Evolutionary conservation across 2,888 invertebrate genomes (phyloP).

Genomic region (Orthosia cruda): DNA sequence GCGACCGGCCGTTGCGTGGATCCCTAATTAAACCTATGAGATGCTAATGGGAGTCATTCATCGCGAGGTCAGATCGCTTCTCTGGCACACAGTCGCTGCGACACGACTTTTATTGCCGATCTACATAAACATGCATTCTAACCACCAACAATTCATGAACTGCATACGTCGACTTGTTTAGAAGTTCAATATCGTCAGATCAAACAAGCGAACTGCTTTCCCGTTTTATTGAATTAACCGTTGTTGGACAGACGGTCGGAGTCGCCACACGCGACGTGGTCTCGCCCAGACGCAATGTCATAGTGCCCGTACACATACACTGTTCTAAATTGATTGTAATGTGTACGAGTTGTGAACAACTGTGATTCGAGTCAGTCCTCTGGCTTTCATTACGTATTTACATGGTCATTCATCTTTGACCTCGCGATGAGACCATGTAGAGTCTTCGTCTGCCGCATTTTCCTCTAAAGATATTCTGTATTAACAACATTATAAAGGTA

Average conservation of each 20-base stretch:
- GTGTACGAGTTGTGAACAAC: constrained; percentile 86
- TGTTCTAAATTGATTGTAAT: constrained; percentile 90
- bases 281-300: constrained; percentile 85
- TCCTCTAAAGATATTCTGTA: constrained; percentile 76
- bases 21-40: constrained; percentile 89
- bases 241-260: constrained; percentile 74
- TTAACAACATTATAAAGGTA: constrained; percentile 85
- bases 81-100: constrained; percentile 70
- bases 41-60: constrained; percentile 86
- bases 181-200: constrained; percentile 80
- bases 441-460: constrained; percentile 77
- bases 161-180: constrained; percentile 77
- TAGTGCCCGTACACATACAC: constrained; percentile 80
- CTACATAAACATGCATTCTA: constrained; percentile 78
- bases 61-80: constrained; percentile 82
- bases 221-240: constrained; percentile 85
- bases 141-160: constrained; percentile 61
- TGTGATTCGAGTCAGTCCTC: constrained; percentile 88
- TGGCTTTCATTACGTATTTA: constrained; percentile 86
- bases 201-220: constrained; percentile 76
- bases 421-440: constrained; percentile 79
- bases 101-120: constrained; percentile 76
- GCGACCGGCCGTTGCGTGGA: constrained; percentile 82
- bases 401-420: constrained; percentile 91
- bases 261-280: constrained; percentile 85